Evolutionary conservation across 2,888 invertebrate genomes (phyloP), one percentile per base, ranked within the genome.

Genomic region (Ophion ellenae): DNA sequence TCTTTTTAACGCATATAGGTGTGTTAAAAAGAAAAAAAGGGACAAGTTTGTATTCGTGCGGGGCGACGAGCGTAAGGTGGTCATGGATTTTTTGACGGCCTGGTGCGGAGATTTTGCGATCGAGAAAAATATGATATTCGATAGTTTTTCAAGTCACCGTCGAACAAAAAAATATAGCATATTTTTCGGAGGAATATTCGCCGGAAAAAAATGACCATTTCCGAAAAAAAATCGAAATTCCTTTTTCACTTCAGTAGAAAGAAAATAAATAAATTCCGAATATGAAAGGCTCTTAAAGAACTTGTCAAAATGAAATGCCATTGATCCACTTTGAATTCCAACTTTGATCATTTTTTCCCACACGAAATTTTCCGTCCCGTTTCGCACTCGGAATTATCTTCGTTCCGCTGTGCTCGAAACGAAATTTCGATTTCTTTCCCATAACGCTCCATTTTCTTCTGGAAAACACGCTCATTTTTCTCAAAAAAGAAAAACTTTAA

Each of bases 1-100:
- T 84, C 81, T 87, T 84, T 81, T 88, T 86, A 85, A 86, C 81
- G 61, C 57, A n/a, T 14, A 53, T 53, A 53, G 2, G 11, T 53
- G 17, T 53, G 53, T 53, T 53, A 53, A 14, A 53, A 53, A 53
- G 47, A 14, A 47, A 47, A 7, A 45, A 47, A 47, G 17, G 14
- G 11, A 14, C 17, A 53, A 2, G 40, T 40, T 40, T 40, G 3
- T 14, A 5, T 17, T 17, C 5, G 14, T 14, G 4, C 53, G 17
- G 17, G 53, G 17, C 11, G 53, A 53, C 53, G 4, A 14, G 17
- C 40, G 9, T 40, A 40, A 9, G 17, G 14, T 53, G 14, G 53
- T 14, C 53, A 3, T 53, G 4, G 53, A 14, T 3, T 53, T 53
- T 53, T 53, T 4, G 11, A 53, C 17, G 17, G 53, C 17, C 5